phyloP scores from a whole-genome alignment of 2,113 vertebrate genomes.

The Archilochus colubris region DNA sequence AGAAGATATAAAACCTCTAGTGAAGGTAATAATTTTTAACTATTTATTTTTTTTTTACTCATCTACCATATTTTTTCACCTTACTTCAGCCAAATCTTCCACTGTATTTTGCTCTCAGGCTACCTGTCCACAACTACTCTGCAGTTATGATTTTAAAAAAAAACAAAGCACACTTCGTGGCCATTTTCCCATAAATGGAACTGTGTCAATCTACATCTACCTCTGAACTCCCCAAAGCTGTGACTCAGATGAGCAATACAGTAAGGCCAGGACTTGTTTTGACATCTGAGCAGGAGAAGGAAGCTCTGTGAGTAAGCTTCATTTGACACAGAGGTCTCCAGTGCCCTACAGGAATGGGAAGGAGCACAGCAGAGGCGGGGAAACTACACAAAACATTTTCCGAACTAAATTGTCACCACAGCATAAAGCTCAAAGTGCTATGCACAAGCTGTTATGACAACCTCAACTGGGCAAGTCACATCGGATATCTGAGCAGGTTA shows the following conservation, averaged over 20 bases:
- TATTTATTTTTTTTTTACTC: background rate
- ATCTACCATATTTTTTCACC: background rate
- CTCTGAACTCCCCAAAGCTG: background rate
- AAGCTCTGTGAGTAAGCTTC: rapidly evolving
- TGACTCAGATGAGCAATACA: background rate
- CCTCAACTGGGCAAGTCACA: background rate
- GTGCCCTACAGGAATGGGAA: rapidly evolving
- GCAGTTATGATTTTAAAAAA: rapidly evolving
- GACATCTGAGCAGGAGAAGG: rapidly evolving
- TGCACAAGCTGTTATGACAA: rapidly evolving
- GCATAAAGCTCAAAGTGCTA: rapidly evolving
- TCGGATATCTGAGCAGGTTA: rapidly evolving
- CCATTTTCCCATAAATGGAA: background rate
- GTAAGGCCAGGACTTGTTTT: no score
- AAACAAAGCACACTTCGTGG: background rate
- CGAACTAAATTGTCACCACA: rapidly evolving
- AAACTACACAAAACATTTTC: rapidly evolving
- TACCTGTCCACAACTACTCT: rapidly evolving
- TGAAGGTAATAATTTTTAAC: background rate
- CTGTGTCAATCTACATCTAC: rapidly evolving
- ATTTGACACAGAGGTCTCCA: background rate
- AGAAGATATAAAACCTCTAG: background rate
- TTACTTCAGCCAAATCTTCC: background rate
- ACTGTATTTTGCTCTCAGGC: rapidly evolving
- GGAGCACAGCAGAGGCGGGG: background rate